phyloP scores from a whole-genome alignment of 2,797 vertebrate genomes.

The Parauchenoglanis ngamensis region DNA sequence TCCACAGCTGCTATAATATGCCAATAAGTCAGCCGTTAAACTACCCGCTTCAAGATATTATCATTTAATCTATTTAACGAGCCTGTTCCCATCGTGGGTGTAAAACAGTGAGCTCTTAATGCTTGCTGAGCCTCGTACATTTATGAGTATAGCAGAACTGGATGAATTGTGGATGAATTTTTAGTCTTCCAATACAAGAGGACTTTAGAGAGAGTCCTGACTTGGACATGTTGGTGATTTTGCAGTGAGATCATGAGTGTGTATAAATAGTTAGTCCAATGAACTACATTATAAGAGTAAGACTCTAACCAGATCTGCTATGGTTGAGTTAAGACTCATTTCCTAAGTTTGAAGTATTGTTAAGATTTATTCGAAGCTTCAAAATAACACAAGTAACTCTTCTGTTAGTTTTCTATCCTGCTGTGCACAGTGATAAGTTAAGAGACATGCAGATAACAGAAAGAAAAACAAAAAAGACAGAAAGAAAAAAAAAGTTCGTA shows the following conservation, averaged over 20 bases:
- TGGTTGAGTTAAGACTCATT: background rate
- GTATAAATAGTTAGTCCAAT: background rate
- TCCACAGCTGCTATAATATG: background rate
- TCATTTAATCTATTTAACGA: constrained; percentile 12
- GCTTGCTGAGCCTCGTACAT: background rate
- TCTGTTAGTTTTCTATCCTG: background rate
- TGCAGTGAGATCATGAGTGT: background rate
- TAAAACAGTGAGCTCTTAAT: background rate
- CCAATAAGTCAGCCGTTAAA: background rate
- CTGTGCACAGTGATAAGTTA: background rate
- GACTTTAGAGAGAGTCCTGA: background rate
- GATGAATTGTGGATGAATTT: constrained; percentile 19
- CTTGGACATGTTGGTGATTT: background rate
- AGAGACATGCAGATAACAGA: background rate
- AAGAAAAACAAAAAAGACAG: background rate
- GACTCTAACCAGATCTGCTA: background rate
- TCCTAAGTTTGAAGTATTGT: background rate
- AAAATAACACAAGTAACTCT: background rate
- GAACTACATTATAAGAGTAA: background rate
- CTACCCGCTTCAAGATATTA: constrained; percentile 6
- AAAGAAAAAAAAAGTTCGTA: background rate
- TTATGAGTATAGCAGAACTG: background rate
- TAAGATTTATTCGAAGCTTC: background rate
- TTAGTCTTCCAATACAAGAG: constrained; percentile 1
- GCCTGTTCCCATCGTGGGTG: background rate